phyloP scores from a whole-genome alignment of 30 jellyfish, hydroid and myxozoan species.

The Hydractinia echinata region DNA sequence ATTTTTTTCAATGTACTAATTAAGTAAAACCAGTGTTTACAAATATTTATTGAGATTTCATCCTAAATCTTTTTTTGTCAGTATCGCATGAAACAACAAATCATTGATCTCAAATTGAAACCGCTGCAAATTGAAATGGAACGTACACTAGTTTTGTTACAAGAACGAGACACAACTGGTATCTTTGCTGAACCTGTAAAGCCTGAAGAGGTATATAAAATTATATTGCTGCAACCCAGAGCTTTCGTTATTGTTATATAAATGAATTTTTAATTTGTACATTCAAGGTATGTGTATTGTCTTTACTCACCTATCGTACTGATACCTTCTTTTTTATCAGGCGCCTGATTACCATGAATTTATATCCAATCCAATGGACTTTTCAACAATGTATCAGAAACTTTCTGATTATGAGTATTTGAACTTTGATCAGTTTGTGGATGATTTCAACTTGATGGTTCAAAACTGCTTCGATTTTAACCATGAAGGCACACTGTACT shows the following conservation, averaged over 20 bases:
- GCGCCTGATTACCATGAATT: conserved; percentile 94
- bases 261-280: not conserved
- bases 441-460: conserved; percentile 73
- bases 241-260: not conserved
- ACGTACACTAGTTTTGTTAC: conserved; percentile 67
- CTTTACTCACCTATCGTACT: not conserved
- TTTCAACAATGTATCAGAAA: conserved; percentile 78
- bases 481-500: conserved; percentile 83
- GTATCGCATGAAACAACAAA: conserved; percentile 85
- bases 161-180: conserved; percentile 75
- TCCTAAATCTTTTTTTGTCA: conserved; percentile 27
- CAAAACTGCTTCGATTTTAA: conserved; percentile 86
- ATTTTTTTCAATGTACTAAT: no score
- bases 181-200: conserved; percentile 94
- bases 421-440: conserved; percentile 66
- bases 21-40: no score
- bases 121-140: conserved; percentile 75
- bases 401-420: conserved; percentile 66
- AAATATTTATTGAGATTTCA: not conserved
- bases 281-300: no score
- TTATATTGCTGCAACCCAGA: not conserved
- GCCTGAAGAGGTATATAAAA: conserved; percentile 66
- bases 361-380: conserved; percentile 91
- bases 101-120: conserved; percentile 62
- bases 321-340: conserved; percentile 27